phyloP scores from a whole-genome alignment of 2,888 invertebrate species.

The Fragum fragum region DNA sequence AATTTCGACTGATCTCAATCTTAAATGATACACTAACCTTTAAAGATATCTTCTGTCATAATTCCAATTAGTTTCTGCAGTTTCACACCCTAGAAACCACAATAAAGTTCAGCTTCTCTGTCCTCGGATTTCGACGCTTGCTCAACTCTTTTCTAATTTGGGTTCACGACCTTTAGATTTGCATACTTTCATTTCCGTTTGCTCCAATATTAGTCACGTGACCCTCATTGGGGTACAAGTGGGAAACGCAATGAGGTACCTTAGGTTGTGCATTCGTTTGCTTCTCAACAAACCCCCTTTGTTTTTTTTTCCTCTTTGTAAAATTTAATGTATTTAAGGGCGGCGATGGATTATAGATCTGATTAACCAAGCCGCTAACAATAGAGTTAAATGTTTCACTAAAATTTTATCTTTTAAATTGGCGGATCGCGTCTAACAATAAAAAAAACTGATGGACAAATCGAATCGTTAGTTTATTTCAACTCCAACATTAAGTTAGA shows the following conservation, averaged over 20 bases:
- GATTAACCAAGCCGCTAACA: too few relatives aligned
- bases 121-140: conserved; percentile 61
- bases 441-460: too few relatives aligned
- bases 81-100: conserved; percentile 36
- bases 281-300: too few relatives aligned
- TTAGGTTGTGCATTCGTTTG: conserved; percentile 1
- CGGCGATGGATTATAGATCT: too few relatives aligned
- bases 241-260: conserved; percentile 7
- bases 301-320: too few relatives aligned
- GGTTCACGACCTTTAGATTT: conserved; percentile 59
- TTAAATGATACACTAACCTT: conserved; percentile 70
- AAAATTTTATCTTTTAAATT: too few relatives aligned
- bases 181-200: conserved; percentile 62
- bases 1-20: conserved; percentile 11
- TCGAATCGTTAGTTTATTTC: too few relatives aligned
- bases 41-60: conserved; percentile 79
- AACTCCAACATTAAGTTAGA: too few relatives aligned
- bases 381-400: too few relatives aligned
- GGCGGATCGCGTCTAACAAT: too few relatives aligned
- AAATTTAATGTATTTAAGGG: too few relatives aligned
- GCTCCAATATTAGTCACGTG: conserved; percentile 12
- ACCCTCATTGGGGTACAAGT: background rate
- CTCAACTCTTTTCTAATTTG: conserved; percentile 52
- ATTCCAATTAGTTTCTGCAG: conserved; percentile 50
- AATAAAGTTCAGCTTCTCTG: conserved; percentile 19